phyloP scores from a whole-genome alignment of 2,888 invertebrate genomes.

The Tethea ocularis region DNA sequence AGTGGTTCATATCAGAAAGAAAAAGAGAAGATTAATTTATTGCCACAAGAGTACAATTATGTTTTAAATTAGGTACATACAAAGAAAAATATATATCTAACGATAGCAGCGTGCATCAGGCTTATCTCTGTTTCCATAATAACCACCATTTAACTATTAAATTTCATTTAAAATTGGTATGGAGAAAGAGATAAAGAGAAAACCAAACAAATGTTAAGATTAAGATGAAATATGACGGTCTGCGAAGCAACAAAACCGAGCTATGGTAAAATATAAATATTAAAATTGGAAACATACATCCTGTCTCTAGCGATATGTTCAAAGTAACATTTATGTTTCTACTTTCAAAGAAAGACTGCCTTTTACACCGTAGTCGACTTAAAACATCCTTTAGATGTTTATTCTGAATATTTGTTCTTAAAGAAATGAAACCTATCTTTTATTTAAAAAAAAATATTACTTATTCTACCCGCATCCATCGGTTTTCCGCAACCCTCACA shows the following conservation, averaged over 20 bases:
- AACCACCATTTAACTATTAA: too few species aligned
- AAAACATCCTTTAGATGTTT: background rate
- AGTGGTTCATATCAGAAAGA: too few species aligned
- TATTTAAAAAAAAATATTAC: background rate
- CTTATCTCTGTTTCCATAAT: too few species aligned
- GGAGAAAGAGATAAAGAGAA: background rate
- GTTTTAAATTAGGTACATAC: too few species aligned
- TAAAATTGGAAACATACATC: constrained; percentile 27
- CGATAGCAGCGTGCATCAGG: too few species aligned
- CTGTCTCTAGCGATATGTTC: constrained; percentile 20
- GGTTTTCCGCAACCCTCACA: too few species aligned
- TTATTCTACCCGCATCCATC: too few species aligned
- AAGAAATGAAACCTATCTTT: background rate
- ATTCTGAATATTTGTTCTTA: too few species aligned
- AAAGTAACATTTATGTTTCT: constrained; percentile 37
- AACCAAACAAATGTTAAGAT: background rate
- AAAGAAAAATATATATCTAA: too few species aligned
- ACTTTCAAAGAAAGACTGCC: constrained; percentile 30
- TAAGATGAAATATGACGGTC: background rate
- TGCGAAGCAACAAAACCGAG: background rate
- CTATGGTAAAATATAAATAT: constrained; percentile 20
- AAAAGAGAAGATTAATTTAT: too few species aligned
- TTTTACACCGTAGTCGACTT: background rate
- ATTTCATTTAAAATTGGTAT: too few species aligned
- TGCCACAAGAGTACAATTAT: too few species aligned